A percentile compares a stretch with the other conserved stretches of the same genome.
Evolutionary conservation across 2,797 vertebrate genomes (phyloP).

Genomic region (Limosa lapponica): DNA sequence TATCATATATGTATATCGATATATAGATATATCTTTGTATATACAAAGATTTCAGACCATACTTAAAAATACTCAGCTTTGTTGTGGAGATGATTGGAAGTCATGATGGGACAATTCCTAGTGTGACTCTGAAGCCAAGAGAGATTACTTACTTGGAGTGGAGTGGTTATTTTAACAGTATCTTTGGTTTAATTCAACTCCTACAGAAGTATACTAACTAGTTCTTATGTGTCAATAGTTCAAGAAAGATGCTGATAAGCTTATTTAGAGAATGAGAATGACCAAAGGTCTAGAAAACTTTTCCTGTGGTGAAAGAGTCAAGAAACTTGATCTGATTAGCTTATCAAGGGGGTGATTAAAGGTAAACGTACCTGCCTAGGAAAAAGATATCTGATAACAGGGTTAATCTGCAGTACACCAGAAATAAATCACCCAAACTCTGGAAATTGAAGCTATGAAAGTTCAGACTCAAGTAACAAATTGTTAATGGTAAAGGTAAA

Average conservation of each 20-base stretch:
- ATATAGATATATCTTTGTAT: neutral
- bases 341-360: neutral
- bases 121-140: neutral
- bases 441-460: neutral
- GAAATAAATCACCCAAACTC: neutral
- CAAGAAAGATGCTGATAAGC: neutral
- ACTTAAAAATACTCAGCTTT: neutral
- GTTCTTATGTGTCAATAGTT: neutral
- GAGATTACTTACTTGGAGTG: neutral
- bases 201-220: neutral
- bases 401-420: neutral
- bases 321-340: neutral
- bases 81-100: neutral
- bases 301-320: neutral
- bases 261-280: neutral
- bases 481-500: neutral
- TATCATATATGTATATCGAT: fast-evolving
- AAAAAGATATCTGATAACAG: neutral
- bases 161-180: neutral
- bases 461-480: neutral
- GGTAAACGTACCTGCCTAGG: neutral
- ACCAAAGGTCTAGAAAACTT: neutral
- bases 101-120: neutral
- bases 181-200: neutral
- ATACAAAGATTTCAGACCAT: neutral